These are phyloP conservation scores for Sarcophilus harrisii DNA, from an alignment of 2,797 vertebrate genomes.

Conservation along the genomic window DNA sequence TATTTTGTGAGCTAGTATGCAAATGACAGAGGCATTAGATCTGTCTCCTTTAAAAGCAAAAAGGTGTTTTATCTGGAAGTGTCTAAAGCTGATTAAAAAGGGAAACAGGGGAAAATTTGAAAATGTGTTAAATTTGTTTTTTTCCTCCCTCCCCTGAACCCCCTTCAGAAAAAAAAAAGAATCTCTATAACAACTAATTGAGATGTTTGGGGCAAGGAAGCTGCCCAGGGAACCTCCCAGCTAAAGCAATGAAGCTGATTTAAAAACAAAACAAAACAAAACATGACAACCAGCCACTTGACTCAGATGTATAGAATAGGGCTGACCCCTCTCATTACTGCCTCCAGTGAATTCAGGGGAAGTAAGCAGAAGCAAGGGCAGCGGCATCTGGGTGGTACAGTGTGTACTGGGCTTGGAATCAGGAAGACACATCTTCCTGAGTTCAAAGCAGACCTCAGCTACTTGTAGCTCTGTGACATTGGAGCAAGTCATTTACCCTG, in stretches of 20 bases:
- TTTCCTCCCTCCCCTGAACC: background rate
- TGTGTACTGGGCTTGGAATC: background rate
- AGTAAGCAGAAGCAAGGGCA: background rate
- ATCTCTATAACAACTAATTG: background rate
- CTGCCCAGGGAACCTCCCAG: background rate
- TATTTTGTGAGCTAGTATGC: background rate
- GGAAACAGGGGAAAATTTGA: background rate
- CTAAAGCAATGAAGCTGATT: background rate
- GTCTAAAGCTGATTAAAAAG: background rate
- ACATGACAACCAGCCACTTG: background rate
- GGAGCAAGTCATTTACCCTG: background rate
- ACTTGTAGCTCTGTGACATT: background rate
- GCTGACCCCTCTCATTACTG: background rate
- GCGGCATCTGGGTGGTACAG: background rate
- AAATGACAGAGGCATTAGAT: background rate
- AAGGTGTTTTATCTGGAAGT: background rate
- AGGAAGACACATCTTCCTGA: background rate
- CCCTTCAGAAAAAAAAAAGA: background rate
- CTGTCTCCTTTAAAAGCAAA: background rate
- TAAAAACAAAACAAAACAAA: background rate
- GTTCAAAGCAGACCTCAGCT: background rate
- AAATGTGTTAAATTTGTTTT: background rate
- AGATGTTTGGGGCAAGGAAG: background rate
- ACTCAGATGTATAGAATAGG: background rate
- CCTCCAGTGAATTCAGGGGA: background rate